Percentiles rank a stretch among this genome's conserved stretches.
Evolutionary conservation across 2,888 invertebrate genomes (phyloP).

Genomic region (Tholera decimalis): DNA sequence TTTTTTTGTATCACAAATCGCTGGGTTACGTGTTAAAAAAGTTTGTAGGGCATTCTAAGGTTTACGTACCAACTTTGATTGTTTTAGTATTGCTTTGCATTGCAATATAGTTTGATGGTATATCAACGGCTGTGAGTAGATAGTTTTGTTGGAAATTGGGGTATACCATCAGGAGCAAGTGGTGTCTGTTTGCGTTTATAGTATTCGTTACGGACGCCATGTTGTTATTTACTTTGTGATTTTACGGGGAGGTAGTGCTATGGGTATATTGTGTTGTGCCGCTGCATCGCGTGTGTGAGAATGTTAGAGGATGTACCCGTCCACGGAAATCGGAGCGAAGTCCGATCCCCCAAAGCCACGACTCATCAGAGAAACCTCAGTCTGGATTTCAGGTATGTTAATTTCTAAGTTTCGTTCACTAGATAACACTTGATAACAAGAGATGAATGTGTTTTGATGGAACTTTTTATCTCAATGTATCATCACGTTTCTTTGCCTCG

Average conservation of each 20-base stretch:
- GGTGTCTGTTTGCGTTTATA: constrained; percentile 62
- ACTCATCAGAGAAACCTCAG: constrained; percentile 97
- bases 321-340: constrained; percentile 87
- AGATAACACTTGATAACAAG: constrained; percentile 49
- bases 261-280: constrained; percentile 84
- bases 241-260: constrained; percentile 78
- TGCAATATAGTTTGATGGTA: constrained; percentile 54
- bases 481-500: constrained; percentile 22
- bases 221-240: constrained; percentile 89
- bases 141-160: constrained; percentile 45
- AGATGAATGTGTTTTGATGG: constrained; percentile 23
- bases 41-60: constrained; percentile 57
- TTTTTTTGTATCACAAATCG: constrained; percentile 47
- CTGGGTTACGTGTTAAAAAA: constrained; percentile 50
- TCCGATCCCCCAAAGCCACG: constrained; percentile 81
- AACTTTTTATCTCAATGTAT: constrained; percentile 9
- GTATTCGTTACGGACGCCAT: constrained; percentile 82
- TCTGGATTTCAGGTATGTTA: constrained; percentile 95
- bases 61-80: constrained; percentile 45
- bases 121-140: constrained; percentile 61
- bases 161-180: constrained; percentile 32
- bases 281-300: constrained; percentile 82
- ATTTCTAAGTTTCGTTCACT: constrained; percentile 44
- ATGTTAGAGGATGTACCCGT: constrained; percentile 91
- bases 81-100: constrained; percentile 39